Conservation (phyloP, 2,113 vertebrate species). For the Podarcis cretensis region DNA sequence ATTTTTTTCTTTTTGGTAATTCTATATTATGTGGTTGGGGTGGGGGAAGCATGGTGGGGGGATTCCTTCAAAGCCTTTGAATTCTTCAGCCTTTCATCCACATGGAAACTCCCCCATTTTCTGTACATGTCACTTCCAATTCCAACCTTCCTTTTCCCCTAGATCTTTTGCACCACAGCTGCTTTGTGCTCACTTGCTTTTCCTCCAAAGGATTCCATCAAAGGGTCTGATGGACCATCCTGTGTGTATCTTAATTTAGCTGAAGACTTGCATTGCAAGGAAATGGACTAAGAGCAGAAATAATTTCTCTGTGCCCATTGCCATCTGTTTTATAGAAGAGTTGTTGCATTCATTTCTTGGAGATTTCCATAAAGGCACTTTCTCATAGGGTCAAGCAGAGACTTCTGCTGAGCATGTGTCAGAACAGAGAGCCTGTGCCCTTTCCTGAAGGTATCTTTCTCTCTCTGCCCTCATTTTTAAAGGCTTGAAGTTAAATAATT, state of each 20-base stretch:
- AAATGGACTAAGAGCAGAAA: not conserved
- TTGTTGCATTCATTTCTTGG: not conserved
- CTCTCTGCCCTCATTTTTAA: not conserved
- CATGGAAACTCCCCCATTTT: not conserved
- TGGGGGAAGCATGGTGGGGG: not conserved
- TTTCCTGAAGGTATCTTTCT: not conserved
- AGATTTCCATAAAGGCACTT: not conserved
- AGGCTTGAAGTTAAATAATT: too few species aligned
- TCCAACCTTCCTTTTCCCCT: not conserved
- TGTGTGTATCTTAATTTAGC: not conserved
- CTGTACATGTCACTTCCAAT: not conserved
- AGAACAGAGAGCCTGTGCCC: not conserved
- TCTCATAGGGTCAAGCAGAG: not conserved
- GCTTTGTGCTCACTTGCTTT: not conserved
- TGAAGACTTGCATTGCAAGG: not conserved
- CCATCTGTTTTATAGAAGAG: not conserved
- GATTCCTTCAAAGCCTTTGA: not conserved
- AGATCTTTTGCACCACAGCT: not conserved
- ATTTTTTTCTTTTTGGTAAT: not conserved
- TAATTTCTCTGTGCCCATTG: not conserved
- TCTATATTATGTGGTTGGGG: not conserved
- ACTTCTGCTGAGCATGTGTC: not conserved
- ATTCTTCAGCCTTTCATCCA: not conserved
- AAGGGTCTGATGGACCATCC: not conserved
- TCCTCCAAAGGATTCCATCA: not conserved